Base-by-base conservation (phyloP, 2,113 vertebrate genomes). In the Zosterops pallidus region DNA sequence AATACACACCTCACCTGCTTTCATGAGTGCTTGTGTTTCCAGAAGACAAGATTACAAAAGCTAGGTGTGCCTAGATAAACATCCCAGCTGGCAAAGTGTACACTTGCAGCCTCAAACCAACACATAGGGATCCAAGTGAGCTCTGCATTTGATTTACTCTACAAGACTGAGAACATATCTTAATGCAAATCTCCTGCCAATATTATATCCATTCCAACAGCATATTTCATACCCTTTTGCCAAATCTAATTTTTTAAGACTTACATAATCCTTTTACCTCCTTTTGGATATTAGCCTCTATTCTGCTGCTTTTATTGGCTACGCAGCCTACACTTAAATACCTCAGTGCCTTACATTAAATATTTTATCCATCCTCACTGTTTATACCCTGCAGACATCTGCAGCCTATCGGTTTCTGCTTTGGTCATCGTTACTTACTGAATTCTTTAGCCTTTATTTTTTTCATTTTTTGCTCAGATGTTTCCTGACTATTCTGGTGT, bases 201-300 rank as follows among this genome's bases (percentile, higher is more conserved):
- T 71, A 71, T 21, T 71, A 24, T 19, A 82, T 21, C 79, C 65
- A 44, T 76, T 87, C 57, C 69, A 62, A 80, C 1, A 26, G 42
- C n/a, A 8, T 52, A 68, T 26, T 92, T 82, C 69, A 71, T 47
- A 21, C 9, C 21, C 29, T 78, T 77, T 52, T 57, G 39, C 56
- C 53, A 63, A 71, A 78, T 47, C 29, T 75, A 7, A 83, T 89
- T 91, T 95, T 94, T 95, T 16, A 95, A 86, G 63, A 74, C 68
- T 90, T 94, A 67, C 14, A 83, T 81, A 96, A 95, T 47, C 29
- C 60, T 89, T 86, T 71, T 39, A 47, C 52, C 82, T 84, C 24
- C 60, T 84, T 78, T 52, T 47, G 12, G 22, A 63, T 50, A 77
- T 42, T 55, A 80, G 59, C 23, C 23, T 77, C 67, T 52, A 12